A percentile compares a stretch with the other conserved stretches of the same genome.
Evolutionary conservation across 2,888 invertebrate genomes (phyloP).

Genomic region (Catocala sponsa): DNA sequence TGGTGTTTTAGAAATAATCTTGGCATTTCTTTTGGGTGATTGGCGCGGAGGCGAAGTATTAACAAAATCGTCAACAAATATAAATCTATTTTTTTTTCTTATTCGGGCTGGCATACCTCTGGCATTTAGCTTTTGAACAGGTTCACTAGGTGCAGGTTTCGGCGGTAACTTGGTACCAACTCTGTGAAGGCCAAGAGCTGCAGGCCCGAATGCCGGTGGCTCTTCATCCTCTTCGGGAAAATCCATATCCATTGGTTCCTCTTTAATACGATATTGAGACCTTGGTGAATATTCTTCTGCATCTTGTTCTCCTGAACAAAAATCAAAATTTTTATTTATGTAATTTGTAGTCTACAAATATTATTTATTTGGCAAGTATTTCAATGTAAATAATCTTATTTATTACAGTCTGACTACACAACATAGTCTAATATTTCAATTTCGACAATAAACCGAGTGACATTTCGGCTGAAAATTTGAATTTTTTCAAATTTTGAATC

Average conservation of each 20-base stretch:
- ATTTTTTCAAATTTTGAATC: conserved; percentile 88
- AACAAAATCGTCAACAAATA: conserved; percentile 96
- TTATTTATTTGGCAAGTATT: conserved; percentile 1
- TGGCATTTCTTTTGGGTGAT: conserved; percentile 91
- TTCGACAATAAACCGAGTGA: conserved; percentile 66
- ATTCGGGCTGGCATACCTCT: conserved; percentile 97
- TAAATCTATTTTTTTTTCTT: conserved; percentile 95
- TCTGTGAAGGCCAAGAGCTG: conserved; percentile 93
- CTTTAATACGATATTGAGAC: conserved; percentile 79
- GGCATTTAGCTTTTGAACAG: conserved; percentile 94
- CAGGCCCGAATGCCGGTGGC: conserved; percentile 92
- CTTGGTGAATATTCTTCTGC: conserved; percentile 65
- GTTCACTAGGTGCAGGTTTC: conserved; percentile 91
- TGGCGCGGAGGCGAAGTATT: conserved; percentile 92
- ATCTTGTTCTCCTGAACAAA: conserved; percentile 70
- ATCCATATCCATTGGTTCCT: conserved; percentile 89
- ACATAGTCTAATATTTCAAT: conserved; percentile 52
- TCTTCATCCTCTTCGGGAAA: conserved; percentile 91
- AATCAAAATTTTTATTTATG: conserved; percentile 44
- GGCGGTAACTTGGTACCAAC: conserved; percentile 93
- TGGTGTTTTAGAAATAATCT: conserved; percentile 86
- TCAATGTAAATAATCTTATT: conserved; percentile 5
- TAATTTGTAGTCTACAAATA: conserved; percentile 27
- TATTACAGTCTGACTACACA: conserved; percentile 17
- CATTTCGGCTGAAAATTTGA: conserved; percentile 81